Conservation (phyloP, 2,113 vertebrate genomes). For the Calonectris borealis region DNA sequence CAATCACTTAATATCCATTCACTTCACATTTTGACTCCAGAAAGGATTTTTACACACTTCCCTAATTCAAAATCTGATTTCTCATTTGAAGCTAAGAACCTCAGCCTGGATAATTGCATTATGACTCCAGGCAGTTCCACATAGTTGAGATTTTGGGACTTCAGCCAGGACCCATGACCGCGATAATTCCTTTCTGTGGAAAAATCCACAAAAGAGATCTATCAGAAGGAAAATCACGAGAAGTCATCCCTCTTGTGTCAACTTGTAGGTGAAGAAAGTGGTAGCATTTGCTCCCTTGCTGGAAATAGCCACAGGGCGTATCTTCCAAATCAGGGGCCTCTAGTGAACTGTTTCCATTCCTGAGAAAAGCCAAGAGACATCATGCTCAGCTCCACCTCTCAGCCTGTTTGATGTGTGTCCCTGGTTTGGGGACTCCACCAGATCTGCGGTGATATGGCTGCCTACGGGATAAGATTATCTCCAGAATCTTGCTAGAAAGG, state of each 20-base stretch:
- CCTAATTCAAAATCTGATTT: neutral
- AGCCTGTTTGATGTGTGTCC: neutral
- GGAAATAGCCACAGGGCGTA: neutral
- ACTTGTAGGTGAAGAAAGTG: neutral
- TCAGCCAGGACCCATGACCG: neutral
- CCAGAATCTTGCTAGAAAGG: neutral
- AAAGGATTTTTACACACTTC: neutral
- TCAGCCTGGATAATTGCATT: neutral
- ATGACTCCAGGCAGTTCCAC: neutral
- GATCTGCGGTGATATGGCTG: neutral
- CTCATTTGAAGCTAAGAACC: neutral
- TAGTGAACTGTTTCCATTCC: neutral
- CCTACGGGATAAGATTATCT: neutral
- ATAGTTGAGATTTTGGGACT: neutral
- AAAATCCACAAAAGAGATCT: neutral
- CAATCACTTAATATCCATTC: neutral
- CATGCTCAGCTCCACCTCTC: neutral
- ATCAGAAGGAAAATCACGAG: neutral
- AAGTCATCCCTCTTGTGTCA: neutral
- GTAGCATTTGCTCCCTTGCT: neutral
- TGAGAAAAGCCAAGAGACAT: neutral
- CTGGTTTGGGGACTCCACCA: neutral
- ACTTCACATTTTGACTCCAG: neutral
- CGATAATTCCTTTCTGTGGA: neutral
- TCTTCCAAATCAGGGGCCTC: neutral